Evolutionary conservation across 1,140 invertebrate genomes (phyloP), one percentile per base, ranked within the genome.

Genomic region (Acromyrmex heyeri): DNA sequence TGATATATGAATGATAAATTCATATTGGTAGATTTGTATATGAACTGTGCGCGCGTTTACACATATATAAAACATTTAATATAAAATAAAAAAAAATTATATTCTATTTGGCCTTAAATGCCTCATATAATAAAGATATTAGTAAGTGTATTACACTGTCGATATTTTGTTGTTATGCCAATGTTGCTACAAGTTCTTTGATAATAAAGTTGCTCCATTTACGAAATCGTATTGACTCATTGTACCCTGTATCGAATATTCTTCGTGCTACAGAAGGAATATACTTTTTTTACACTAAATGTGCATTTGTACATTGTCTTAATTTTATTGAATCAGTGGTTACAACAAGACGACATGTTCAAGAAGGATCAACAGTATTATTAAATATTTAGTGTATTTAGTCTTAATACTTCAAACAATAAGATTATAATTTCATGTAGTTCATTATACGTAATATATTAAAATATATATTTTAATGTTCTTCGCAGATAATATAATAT

Each of bases 391-490:
- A 86, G 91, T 93, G 91, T 95, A 93, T 93, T 94, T 93, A 91
- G 92, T 93, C 93, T 93, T 91, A 94, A 93, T 95, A 94, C 91
- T 93, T 94, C 91, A 94, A 95, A 95, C 93, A 94, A 94, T 95
- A 95, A 92, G 94, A 91, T 93, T 94, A 93, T 92, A 94, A 92
- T 95, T 94, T 94, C 75, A 92, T 93, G 88, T 94, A 91, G 92
- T 94, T 93, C 92, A 92, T 92, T 93, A 94, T 94, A 94, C 92
- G 91, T 93, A 94, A 95, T 94, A 94, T 94, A 94, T 94, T 94
- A 95, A 95, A 95, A 94, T 94, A 94, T 94, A 94, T 93, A 94
- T 88, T 93, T 93, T 89, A 94, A 94, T 94, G 92, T 94, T 93
- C 89, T 93, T 91, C 90, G 91, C 87, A 92, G 65, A 81, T 90